Base-by-base conservation (phyloP, 2,113 vertebrate genomes). In the Corynorhinus townsendii region DNA sequence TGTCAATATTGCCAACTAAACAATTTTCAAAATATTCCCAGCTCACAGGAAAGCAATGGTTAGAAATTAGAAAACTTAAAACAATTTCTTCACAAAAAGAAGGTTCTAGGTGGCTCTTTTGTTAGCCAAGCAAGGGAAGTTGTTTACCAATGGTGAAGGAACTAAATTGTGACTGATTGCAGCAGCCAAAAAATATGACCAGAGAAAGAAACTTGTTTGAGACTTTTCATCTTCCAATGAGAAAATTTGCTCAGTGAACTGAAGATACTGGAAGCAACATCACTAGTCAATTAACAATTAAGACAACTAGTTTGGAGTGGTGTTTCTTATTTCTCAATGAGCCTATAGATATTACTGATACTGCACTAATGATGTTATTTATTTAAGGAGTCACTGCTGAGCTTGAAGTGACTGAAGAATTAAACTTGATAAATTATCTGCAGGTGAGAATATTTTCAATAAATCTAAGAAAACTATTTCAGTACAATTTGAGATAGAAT, bases 371-470 rank as follows among this genome's bases (percentile, higher is more conserved):
- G 17, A 68, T 89, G 7, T 75, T 89, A 59, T 86, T 95, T 81
- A 85, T 91, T 93, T 64, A 71, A 83, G 28, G 69, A 80, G 11
- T 86, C 14, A 49, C 14, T 38, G 38, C 38, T 45, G 19, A 56
- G 72, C 43, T 95, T 43, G 52, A 89, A 95, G 54, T 56, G 7
- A 82, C 75, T 80, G 35, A 62, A 82, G 47, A 82, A 77, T 33
- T 86, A 35, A 22, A 9, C 24, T 59, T 28, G 82, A 19, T 86
- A 88, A 56, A 38, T 83, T 83, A 54, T 40, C 59, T 86, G 47
- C 35, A 92, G 54, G 47, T 82, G 40, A 79, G 40, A 96, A 83
- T 91, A 86, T 59, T 75, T 90, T 94, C 80, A 92, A 92, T 73
- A n/a, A 68, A 72, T 89, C 66, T 77, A 38, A 62, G 26, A 82